Conservation (phyloP, 2,797 vertebrate species). For the Erpetoichthys calabaricus region DNA sequence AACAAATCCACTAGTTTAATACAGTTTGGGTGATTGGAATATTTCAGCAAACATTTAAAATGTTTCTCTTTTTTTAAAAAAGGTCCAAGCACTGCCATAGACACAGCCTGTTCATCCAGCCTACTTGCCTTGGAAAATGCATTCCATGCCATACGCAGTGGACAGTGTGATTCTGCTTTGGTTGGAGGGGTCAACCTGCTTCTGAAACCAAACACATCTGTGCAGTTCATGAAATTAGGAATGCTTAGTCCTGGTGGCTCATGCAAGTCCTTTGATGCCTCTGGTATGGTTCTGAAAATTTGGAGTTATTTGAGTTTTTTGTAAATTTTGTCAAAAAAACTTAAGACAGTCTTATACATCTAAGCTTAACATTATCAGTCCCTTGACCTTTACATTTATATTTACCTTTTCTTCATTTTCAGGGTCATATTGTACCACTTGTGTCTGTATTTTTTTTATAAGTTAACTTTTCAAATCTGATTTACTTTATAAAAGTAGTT, state of each 20-base stretch:
- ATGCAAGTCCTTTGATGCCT: constrained; percentile 79
- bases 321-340: not conserved
- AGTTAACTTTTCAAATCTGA: no score
- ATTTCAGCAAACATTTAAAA: no score
- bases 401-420: not conserved
- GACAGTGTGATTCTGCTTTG: constrained; percentile 66
- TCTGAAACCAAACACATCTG: constrained; percentile 85
- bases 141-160: constrained; percentile 68
- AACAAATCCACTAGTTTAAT: no score
- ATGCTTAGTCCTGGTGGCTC: constrained; percentile 80
- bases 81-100: constrained; percentile 85
- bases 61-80: not conserved
- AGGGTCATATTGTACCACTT: no score
- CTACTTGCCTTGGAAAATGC: constrained; percentile 74
- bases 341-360: not conserved
- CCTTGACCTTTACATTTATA: not conserved
- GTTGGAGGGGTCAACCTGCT: constrained; percentile 81
- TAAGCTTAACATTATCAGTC: not conserved
- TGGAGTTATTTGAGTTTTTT: not conserved
- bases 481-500: no score
- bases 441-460: no score
- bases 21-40: no score
- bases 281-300: constrained; percentile 43
- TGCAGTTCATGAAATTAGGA: constrained; percentile 94
- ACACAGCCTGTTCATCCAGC: constrained; percentile 92